Percentiles rank a stretch among this genome's conserved stretches.
phyloP scores from a whole-genome alignment of 2,797 vertebrate species.

The Fringilla coelebs region DNA sequence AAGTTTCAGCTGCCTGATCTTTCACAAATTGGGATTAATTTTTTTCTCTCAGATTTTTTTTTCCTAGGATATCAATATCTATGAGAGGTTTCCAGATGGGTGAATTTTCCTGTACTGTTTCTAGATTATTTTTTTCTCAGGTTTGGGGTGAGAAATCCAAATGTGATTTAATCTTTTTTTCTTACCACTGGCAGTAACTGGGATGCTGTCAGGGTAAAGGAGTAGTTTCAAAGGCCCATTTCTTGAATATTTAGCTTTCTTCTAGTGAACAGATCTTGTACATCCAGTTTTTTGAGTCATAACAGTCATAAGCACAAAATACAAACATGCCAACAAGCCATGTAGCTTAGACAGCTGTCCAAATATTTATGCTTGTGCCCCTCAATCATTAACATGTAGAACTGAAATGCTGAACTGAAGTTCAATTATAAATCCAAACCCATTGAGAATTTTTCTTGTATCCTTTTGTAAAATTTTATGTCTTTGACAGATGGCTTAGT shows the following conservation, averaged over 20 bases:
- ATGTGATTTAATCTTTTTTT: neutral
- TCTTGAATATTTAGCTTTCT: neutral
- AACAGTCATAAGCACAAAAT: neutral
- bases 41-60: neutral
- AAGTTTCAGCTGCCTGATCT: neutral
- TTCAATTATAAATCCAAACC: neutral
- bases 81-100: neutral
- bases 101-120: neutral
- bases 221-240: neutral
- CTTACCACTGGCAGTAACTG: neutral
- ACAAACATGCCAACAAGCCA: neutral
- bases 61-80: neutral
- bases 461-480: neutral
- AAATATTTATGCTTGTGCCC: slow-evolving; percentile 6
- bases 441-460: neutral
- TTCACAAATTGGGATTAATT: neutral
- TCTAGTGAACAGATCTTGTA: neutral
- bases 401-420: neutral
- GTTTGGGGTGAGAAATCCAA: neutral
- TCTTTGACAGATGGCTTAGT: neutral
- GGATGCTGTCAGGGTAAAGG: neutral
- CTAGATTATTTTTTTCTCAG: neutral
- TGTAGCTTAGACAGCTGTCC: slow-evolving; percentile 20
- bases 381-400: neutral
- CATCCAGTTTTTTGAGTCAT: neutral